Evolutionary conservation across 1,140 invertebrate species (phyloP).

Genomic region (Agrypnia vestita): DNA sequence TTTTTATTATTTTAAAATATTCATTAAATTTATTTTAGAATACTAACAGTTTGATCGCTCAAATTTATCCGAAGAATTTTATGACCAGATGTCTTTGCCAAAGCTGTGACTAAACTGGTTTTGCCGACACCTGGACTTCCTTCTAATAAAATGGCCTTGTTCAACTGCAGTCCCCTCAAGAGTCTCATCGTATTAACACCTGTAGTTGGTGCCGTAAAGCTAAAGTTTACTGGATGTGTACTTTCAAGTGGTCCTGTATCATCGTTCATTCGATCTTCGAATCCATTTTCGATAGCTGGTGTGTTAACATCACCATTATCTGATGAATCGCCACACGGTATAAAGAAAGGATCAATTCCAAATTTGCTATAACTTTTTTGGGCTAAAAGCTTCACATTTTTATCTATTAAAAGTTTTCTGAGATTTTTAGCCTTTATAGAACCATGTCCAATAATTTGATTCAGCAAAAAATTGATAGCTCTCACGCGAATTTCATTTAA

Average conservation of each 20-base stretch:
- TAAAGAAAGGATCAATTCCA: slow-evolving; percentile 83
- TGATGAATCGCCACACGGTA: slow-evolving; percentile 71
- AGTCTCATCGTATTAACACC: slow-evolving; percentile 88
- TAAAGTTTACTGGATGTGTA: slow-evolving; percentile 72
- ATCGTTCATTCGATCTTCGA: slow-evolving; percentile 8
- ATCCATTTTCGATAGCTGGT: not conserved
- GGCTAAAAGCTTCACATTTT: slow-evolving; percentile 63
- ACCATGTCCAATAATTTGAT: slow-evolving; percentile 69
- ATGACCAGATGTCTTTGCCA: slow-evolving; percentile 90
- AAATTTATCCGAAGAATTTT: slow-evolving; percentile 94
- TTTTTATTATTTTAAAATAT: slow-evolving; percentile 1
- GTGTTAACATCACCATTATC: not conserved
- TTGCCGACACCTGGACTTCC: slow-evolving; percentile 99
- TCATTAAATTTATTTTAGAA: slow-evolving; percentile 3
- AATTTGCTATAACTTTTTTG: slow-evolving; percentile 70
- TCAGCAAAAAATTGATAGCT: slow-evolving; percentile 72
- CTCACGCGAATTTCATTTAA: slow-evolving; percentile 71
- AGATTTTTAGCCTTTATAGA: slow-evolving; percentile 64
- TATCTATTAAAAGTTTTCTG: slow-evolving; percentile 64
- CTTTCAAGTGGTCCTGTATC: not conserved
- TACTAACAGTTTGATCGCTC: slow-evolving; percentile 95
- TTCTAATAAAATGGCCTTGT: slow-evolving; percentile 95
- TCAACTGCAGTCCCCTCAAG: slow-evolving; percentile 89
- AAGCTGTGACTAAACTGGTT: slow-evolving; percentile 93
- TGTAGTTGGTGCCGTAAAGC: slow-evolving; percentile 89